Base-by-base conservation (phyloP, 2,888 invertebrate genomes). In the Cerceris rybyensis region DNA sequence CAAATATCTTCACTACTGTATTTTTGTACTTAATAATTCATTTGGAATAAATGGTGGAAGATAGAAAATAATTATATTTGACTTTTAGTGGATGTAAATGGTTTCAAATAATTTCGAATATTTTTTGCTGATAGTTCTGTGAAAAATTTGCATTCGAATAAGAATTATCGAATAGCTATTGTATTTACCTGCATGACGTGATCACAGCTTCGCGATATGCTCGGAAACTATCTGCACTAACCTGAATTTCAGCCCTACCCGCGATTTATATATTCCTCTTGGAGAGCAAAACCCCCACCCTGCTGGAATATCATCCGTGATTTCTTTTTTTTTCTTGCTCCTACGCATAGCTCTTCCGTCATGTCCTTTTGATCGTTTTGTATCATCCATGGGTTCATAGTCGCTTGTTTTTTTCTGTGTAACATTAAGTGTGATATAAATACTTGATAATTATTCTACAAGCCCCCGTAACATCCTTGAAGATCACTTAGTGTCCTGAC, bases 221-320 rank as follows among this genome's bases (percentile, higher is more conserved):
- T 67, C 80, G 50, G 81, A 80, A 80, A 76, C 80, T 83, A 81
- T 82, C 80, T 81, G 83, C 76, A 88, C 88, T 88, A 88, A 88
- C 86, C 78, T 80, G 86, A 87, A 83, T 87, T 87, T 83, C 81
- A 85, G 83, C 77, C 84, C 85, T 78, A 83, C 84, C 82, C 80
- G 81, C 82, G 85, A 84, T 86, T 90, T 90, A 90, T 90, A 90
- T 87, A 88, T 88, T 85, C 89, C 55, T 73, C 71, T 57, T 78
- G 83, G 78, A 80, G 80, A 82, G 85, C 70, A 82, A 85, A 82
- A 65, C 81, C 86, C 87, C 87, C 88, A 83, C 86, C 84, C 41
- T 14, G 55, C 41, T 60, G 67, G 28, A 72, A 81, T 75, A 80
- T 86, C 79, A 85, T 84, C 80, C 16, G 69, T 63, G 69, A 70